phyloP scores from a whole-genome alignment of 2,113 vertebrate species.

The Anas platyrhynchos region DNA sequence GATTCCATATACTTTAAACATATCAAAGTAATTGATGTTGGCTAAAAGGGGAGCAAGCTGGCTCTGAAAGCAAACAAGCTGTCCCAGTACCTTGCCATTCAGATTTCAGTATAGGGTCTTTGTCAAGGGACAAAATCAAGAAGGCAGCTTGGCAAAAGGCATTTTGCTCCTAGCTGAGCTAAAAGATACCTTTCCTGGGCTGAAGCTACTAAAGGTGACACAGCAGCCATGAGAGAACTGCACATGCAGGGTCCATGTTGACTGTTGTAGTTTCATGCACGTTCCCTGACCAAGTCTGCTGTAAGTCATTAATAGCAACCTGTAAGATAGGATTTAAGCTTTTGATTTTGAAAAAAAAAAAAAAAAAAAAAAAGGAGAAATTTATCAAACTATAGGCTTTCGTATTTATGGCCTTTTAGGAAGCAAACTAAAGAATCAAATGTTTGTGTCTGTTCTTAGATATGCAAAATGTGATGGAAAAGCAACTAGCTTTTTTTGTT shows the following conservation, averaged over 20 bases:
- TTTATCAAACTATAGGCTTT: not conserved
- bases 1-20: not conserved
- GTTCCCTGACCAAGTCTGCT: not conserved
- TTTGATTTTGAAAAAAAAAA: not conserved
- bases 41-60: not conserved
- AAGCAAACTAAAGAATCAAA: not conserved
- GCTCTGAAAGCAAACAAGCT: not conserved
- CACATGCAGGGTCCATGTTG: accelerated
- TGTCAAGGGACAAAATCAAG: not conserved
- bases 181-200: not conserved
- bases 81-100: not conserved
- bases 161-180: not conserved
- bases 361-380: not conserved
- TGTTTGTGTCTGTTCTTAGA: not conserved
- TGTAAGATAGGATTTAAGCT: not conserved
- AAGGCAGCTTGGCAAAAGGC: not conserved
- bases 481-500: not conserved
- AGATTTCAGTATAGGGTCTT: not conserved
- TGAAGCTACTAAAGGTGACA: not conserved
- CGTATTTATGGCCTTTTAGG: not conserved
- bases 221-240: not conserved
- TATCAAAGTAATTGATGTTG: not conserved
- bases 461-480: not conserved
- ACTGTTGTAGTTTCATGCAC: accelerated
- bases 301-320: not conserved